Evolutionary conservation across 2,888 invertebrate genomes (phyloP).

Genomic region (Deilephila elpenor): DNA sequence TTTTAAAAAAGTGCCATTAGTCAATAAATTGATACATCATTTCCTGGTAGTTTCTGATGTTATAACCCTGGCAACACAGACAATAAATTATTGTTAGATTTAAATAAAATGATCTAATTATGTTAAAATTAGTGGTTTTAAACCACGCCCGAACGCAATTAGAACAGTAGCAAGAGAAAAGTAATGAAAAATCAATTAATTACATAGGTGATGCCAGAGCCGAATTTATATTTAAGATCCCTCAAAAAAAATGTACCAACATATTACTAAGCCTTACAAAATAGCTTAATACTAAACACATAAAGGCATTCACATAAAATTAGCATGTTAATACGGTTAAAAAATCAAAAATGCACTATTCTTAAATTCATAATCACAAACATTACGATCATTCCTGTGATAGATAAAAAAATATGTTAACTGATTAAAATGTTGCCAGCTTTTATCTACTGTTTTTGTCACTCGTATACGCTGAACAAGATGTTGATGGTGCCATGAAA

Average conservation of each 20-base stretch:
- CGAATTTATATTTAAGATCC: slow-evolving; percentile 7
- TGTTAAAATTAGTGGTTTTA: neutral
- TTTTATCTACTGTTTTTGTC: slow-evolving; percentile 36
- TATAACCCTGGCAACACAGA: slow-evolving; percentile 5
- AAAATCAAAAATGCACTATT: slow-evolving; percentile 80
- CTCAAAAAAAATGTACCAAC: slow-evolving; percentile 73
- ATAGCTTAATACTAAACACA: slow-evolving; percentile 58
- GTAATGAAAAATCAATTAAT: neutral
- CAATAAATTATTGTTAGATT: slow-evolving; percentile 32
- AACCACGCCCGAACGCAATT: neutral
- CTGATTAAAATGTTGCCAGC: slow-evolving; percentile 75
- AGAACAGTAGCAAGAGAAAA: slow-evolving; percentile 3
- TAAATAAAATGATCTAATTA: slow-evolving; percentile 20
- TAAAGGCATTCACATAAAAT: slow-evolving; percentile 71
- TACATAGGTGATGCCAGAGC: neutral
- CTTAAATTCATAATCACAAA: slow-evolving; percentile 70
- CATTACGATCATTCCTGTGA: slow-evolving; percentile 58
- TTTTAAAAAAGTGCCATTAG: slow-evolving; percentile 49
- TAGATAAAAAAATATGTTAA: slow-evolving; percentile 69
- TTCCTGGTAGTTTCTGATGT: slow-evolving; percentile 51
- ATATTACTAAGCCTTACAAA: slow-evolving; percentile 53
- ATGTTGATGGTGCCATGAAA: slow-evolving; percentile 28
- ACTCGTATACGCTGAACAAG: slow-evolving; percentile 38
- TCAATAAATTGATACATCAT: slow-evolving; percentile 74
- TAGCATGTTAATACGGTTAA: slow-evolving; percentile 82